Percentiles rank a stretch among this genome's conserved stretches.
Conservation (phyloP, 2,113 vertebrate genomes). For the Microtus richardsoni region DNA sequence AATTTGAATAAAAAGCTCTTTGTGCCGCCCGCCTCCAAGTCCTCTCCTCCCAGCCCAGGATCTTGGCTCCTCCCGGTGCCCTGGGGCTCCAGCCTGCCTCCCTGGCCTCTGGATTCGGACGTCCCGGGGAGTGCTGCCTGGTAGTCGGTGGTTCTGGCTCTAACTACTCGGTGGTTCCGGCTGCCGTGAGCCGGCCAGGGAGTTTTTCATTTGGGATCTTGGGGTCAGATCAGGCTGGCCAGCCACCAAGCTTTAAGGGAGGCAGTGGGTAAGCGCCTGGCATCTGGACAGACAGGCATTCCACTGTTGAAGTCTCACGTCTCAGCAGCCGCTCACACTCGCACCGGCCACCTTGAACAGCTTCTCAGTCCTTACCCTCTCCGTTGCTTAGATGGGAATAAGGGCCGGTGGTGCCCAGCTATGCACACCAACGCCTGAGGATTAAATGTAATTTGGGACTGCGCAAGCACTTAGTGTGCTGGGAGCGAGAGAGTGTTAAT, state of each 20-base stretch:
- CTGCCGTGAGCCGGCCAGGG: not conserved
- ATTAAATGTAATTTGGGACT: not conserved
- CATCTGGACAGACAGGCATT: not conserved
- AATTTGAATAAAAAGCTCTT: conserved; percentile 93
- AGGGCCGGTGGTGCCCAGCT: not conserved
- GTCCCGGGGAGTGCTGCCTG: conserved; percentile 40
- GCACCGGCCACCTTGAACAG: not conserved
- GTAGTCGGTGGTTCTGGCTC: not conserved
- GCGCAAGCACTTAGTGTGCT: not conserved
- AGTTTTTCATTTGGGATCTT: not conserved
- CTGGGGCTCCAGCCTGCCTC: conserved; percentile 53
- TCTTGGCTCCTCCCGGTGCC: conserved; percentile 57
- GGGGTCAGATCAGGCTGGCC: not conserved
- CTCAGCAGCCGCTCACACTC: not conserved
- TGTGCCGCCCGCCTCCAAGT: conserved; percentile 79
- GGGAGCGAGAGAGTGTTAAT: not conserved
- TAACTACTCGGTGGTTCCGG: too few species aligned
- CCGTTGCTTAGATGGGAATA: not conserved
- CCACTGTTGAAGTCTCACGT: not conserved
- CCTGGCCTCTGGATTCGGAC: not conserved
- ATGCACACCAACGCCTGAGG: not conserved
- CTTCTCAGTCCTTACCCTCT: not conserved
- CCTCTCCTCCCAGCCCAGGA: conserved; percentile 24
- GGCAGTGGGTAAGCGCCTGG: not conserved
- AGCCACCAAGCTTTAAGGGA: not conserved